Base-by-base conservation (phyloP, 2,888 invertebrate genomes). In the Leptinotarsa peninsularis region DNA sequence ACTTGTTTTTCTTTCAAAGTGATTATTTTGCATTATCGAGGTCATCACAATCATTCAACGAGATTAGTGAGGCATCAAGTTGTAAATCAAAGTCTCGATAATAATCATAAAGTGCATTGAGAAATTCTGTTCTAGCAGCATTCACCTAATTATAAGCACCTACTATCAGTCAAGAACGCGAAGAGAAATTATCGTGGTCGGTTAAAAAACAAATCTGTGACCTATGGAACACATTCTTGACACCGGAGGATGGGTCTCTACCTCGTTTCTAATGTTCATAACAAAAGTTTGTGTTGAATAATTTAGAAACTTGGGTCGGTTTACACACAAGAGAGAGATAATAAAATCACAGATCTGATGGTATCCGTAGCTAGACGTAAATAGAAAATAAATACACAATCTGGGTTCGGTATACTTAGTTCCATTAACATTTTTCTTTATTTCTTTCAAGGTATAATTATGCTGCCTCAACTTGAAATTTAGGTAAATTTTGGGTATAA, bases 161-260 rank as follows among this genome's bases (percentile, higher is more conserved):
- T 43, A 63, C n/a, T n/a, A 43, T 63, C 63, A 43, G 27, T 27
- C 63, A 43, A 63, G 63, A 63, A 27, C 63, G 63, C 63, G 63
- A 63, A n/a, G 63, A 33, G 63, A 63, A 63, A 63, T 63, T 43
- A 63, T 63, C 43, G 7, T 43, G 63, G 43, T n/a, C 10, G 17
- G 63, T n/a, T 33, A 43, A 63, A 63, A 63, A 63, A 43, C 63
- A 18, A 63, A 63, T 43, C 63, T 18, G 63, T 56, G 71, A 71
- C 71, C 71, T 71, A 56, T 63, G 71, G 71, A 63, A 71, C 63
- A 71, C 71, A 71, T 71, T 71, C 71, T 43, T 71, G 63, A 71
- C 71, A 71, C 63, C 60, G 49, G 50, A 43, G 58, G 13, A 23
- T 58, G 15, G n/a, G 63, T 52, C 33, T 63, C n/a, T 49, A 27